Base-by-base conservation (phyloP, 2,797 vertebrate species). In the Tympanoctomys barrerae region DNA sequence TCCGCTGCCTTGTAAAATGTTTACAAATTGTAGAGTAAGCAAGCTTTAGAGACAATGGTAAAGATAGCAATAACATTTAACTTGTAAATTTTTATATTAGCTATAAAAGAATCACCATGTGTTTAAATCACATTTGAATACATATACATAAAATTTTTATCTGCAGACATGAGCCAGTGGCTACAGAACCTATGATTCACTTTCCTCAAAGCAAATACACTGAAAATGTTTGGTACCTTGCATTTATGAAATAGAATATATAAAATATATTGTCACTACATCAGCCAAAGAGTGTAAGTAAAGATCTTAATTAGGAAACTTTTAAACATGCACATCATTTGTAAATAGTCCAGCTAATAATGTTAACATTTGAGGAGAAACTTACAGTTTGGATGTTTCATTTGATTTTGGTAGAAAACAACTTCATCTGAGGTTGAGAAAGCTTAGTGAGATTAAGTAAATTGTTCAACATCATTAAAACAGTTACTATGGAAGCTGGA, bases 21-120 rank as follows among this genome's bases (percentile, higher is more conserved):
- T 89, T 97, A 97, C 94, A 96, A 90, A 96, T 80, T 96, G 68
- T 80, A 95, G 39, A 42, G 95, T 93, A 71, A 82, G n/a, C 77
- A 95, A 96, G 46, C 28, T 90, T n/a, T 97, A 90, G 89, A 95
- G 61, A 93, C 77, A 83, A 94, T 85, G 71, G 39, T 97, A 96
- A 98, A 96, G 94, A 97, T 14, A 96, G 77, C 31, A 95, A 79
- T 92, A 95, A 92, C 78, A 94, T 94, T 89, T 85, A 81, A 95
- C 80, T 96, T 94, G 57, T 97, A 95, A 96, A 81, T 73, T 96
- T 97, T 95, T 87, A 88, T 91, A 91, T 91, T 79, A 96, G 77
- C 57, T 88, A 92, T 96, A 85, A 97, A 97, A 97, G 61, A 96
- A 90, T 97, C 86, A 94, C 66, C 71, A 96, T 94, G 91, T 95